Evolutionary conservation across 2,113 vertebrate genomes (phyloP), one percentile per base, ranked within the genome.

Genomic region (Pitta sordida): DNA sequence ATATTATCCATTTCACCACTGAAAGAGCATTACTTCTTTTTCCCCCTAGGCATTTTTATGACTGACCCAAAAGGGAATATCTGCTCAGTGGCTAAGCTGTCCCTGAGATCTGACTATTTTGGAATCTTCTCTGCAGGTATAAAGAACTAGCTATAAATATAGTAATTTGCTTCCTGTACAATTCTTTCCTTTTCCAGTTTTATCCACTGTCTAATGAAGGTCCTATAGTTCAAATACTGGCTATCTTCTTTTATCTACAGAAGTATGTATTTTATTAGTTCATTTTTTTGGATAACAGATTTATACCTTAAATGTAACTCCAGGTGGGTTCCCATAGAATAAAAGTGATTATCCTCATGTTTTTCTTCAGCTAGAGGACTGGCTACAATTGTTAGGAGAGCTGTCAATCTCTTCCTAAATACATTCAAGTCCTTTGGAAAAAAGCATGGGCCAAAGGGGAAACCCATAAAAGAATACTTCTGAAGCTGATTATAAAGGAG

Each of bases 401-500:
- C 88, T 96, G 93, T 94, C 96, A 96, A 68, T 97, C 93, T 95
- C 48, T 67, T 85, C 73, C 51, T 88, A 92, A n/a, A 96, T 81
- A 34, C 59, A 90, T 89, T 96, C 84, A 77, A 90, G 83, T 49
- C 56, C 73, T 96, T 93, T 53, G 48, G 86, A 91, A 73, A 78
- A 88, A 96, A 95, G 62, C n/a, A 53, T 4, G 77, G 44, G 76
- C 91, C 94, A 95, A 96, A 88, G 30, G 76, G 63, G 74, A 96
- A 94, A 76, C 60, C 39, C 79, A 71, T 27, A 88, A 43, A 75
- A 26, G 68, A 90, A 87, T 90, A 65, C 55, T 93, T 94, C 88
- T 92, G 90, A 97, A 86, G 51, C 52, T 80, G 86, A 81, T 90
- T 80, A 85, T 65, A 85, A 49, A 84, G 63, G 78, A 95, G 52